These are phyloP conservation scores for Varanus salvator DNA, from an alignment of 2,113 vertebrate genomes.

Conservation along the genomic window DNA sequence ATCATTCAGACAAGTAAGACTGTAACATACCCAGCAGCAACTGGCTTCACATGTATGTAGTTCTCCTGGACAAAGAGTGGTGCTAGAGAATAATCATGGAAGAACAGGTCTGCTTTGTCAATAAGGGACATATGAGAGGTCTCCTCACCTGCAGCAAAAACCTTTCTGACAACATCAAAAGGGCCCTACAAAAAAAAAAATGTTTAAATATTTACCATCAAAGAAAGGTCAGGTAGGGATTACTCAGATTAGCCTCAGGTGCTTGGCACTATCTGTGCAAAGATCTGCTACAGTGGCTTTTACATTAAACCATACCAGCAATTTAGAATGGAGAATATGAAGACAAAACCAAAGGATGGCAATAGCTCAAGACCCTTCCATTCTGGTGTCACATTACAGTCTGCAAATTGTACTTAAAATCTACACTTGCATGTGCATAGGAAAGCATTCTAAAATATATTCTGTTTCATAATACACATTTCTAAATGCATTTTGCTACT, in stretches of 20 bases:
- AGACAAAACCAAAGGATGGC: not conserved
- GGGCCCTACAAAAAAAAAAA: constrained; percentile 81
- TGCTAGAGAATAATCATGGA: constrained; percentile 95
- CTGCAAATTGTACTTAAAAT: not conserved
- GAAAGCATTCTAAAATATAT: not conserved
- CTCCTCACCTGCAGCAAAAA: constrained; percentile 88
- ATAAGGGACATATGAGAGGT: constrained; percentile 88
- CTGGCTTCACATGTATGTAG: constrained; percentile 90
- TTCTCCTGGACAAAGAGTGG: constrained; percentile 99
- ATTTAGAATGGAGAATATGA: not conserved
- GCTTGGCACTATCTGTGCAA: not conserved
- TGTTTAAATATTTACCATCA: not conserved
- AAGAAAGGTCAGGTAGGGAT: not conserved
- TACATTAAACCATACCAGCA: not conserved
- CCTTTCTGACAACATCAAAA: constrained; percentile 95
- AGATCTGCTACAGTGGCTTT: not conserved
- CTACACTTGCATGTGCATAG: not conserved
- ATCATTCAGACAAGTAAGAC: fast-evolving
- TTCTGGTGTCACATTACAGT: not conserved
- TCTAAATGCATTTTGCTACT: not conserved
- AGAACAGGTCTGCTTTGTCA: constrained; percentile 96
- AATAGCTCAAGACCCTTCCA: too few relatives aligned
- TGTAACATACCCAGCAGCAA: constrained; percentile 88
- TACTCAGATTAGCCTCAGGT: not conserved
- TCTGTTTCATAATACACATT: not conserved